phyloP scores from a whole-genome alignment of 2,113 vertebrate species.

The Campylorhamphus procurvoides region DNA sequence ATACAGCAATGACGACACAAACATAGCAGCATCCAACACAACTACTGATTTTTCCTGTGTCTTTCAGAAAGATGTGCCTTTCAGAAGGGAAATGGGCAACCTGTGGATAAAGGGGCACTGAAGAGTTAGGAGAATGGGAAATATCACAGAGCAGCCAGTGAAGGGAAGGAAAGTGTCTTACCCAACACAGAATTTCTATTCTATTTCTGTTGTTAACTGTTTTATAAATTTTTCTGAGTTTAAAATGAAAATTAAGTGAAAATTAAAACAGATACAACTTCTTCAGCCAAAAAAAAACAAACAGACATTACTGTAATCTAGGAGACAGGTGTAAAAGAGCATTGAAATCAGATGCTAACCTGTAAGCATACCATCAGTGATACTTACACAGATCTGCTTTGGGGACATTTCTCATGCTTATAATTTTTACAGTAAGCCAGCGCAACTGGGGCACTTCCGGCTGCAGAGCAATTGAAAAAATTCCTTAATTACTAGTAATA shows the following conservation, averaged over 20 bases:
- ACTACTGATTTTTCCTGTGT: not conserved
- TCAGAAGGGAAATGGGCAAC: not conserved
- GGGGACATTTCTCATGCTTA: constrained; percentile 48
- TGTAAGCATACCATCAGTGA: not conserved
- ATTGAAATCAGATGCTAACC: not conserved
- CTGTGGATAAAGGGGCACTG: not conserved
- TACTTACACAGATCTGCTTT: constrained; percentile 65
- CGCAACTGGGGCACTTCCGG: not conserved
- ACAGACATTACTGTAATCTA: not conserved
- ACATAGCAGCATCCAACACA: not conserved
- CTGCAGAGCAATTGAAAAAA: constrained; percentile 29
- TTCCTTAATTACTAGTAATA: not conserved
- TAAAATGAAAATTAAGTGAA: not conserved
- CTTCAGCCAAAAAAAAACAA: not conserved
- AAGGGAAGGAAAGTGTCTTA: not conserved
- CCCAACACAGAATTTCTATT: not conserved
- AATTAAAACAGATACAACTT: not conserved
- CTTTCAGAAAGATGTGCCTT: not conserved
- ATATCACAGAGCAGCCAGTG: not conserved
- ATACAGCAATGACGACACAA: not conserved
- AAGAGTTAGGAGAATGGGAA: not conserved
- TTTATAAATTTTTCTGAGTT: not conserved
- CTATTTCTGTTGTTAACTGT: not conserved
- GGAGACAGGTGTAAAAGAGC: not conserved
- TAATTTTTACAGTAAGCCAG: constrained; percentile 58